Evolutionary conservation across 2,113 vertebrate species (phyloP), one percentile per base, ranked within the genome.

Genomic region (Erythrolamprus reginae): DNA sequence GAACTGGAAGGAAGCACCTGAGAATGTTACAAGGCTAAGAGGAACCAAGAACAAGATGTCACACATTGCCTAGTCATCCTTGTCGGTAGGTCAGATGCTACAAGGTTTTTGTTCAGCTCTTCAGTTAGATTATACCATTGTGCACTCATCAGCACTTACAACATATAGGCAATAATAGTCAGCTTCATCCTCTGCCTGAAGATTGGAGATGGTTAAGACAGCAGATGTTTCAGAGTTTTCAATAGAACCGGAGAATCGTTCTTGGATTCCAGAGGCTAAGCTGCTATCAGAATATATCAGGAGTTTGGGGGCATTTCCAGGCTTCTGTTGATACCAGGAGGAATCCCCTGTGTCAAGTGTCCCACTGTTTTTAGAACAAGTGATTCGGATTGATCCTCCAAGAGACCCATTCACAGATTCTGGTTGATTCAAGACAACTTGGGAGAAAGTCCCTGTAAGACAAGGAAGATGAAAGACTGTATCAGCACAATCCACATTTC

Each of bases 261-360:
- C 24, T 0, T 65, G 86, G 6, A 89, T 87, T 8, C 90, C 53
- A 0, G 65, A 50, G 3, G 48, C 4, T 26, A 9, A n/a, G 1
- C 24, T 50, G 2, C 0, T 4, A 0, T 9, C 13, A 8, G 0
- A 0, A 38, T 58, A 61, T 26, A 87, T 87, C 5, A 87, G 1
- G 8, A 26, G 5, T 0, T 58, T 58, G 3, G 56, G 56, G 56
- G 56, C 3, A 10, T 9, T 1, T 4, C 89, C 65, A 0, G 10
- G 45, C 21, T 5, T 47, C 89, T 94, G 87, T 23, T 94, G 94
- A 45, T 85, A 90, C 91, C 93, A 93, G 45, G 8, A 0, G 23
- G 89, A 86, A 53, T 42, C 12, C 0, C 24, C 0, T 0, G 0
- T 2, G 3, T 4, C 55, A 26, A 87, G 9, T 1, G 24, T 87